phyloP scores from a whole-genome alignment of 2,888 invertebrate genomes.

The Coronaproctus castanopsis region DNA sequence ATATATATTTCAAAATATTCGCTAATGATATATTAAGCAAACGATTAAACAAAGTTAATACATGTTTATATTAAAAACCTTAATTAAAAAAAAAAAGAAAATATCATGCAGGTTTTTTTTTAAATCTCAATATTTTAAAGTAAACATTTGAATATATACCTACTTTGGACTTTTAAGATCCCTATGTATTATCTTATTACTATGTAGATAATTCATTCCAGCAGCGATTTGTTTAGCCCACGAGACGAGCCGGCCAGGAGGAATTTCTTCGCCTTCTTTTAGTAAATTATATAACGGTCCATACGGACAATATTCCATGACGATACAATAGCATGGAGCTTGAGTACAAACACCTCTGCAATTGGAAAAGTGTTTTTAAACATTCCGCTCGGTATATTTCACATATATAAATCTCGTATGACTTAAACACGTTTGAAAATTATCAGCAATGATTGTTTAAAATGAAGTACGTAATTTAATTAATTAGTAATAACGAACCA shows the following conservation, averaged over 20 bases:
- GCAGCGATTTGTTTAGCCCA: constrained; percentile 91
- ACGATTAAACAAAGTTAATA: constrained; percentile 4
- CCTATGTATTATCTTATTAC: constrained; percentile 89
- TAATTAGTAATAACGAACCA: too few species aligned
- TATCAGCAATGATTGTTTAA: too few species aligned
- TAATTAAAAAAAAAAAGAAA: background rate
- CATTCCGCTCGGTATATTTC: constrained; percentile 1
- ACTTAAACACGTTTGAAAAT: too few species aligned
- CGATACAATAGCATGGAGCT: constrained; percentile 76
- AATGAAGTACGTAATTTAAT: too few species aligned
- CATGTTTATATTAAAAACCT: constrained; percentile 2
- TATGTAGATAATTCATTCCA: constrained; percentile 92
- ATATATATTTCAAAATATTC: too few species aligned
- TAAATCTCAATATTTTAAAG: too few species aligned
- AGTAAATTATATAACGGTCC: constrained; percentile 85
- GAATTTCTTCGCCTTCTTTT: constrained; percentile 56
- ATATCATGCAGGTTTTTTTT: too few species aligned
- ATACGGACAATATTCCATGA: constrained; percentile 96
- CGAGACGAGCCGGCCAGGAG: constrained; percentile 64
- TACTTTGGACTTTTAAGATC: constrained; percentile 99
- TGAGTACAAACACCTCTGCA: constrained; percentile 78
- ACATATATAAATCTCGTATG: too few species aligned
- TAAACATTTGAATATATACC: too few species aligned
- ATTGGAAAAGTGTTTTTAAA: constrained; percentile 20
- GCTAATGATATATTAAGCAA: too few species aligned